These are phyloP conservation scores for Rhinogobius similis DNA, from an alignment of 2,113 vertebrate species.

Conservation along the genomic window DNA sequence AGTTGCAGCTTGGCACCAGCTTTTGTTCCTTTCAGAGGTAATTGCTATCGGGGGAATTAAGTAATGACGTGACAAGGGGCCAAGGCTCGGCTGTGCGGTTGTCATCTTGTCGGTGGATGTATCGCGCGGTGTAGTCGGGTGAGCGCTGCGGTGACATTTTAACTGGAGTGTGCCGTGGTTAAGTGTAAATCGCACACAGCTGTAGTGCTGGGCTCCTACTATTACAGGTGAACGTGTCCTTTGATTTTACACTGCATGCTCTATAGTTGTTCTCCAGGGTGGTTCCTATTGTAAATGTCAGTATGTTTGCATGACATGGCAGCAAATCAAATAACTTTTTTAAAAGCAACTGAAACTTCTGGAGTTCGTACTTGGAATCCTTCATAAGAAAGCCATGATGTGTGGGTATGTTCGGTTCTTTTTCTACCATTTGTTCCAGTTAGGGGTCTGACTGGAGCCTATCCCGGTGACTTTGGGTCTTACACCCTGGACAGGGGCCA, in stretches of 20 bases:
- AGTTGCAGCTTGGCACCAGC: constrained; percentile 46
- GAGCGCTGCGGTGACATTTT: constrained; percentile 15
- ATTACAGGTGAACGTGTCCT: constrained; percentile 3
- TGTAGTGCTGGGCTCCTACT: neutral
- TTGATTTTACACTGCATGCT: neutral
- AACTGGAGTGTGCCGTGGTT: neutral
- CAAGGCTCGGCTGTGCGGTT: constrained; percentile 36
- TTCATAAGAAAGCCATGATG: neutral
- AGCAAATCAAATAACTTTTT: neutral
- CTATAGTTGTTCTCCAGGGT: neutral
- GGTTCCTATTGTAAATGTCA: neutral
- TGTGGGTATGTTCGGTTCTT: too few species aligned
- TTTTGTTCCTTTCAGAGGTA: constrained; percentile 56
- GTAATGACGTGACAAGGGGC: constrained; percentile 55
- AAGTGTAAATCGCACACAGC: constrained; percentile 24
- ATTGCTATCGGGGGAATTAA: constrained; percentile 52
- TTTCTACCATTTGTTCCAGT: too few species aligned
- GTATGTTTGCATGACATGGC: neutral
- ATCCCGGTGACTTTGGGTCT: too few species aligned
- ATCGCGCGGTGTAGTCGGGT: constrained; percentile 17
- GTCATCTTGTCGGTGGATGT: constrained; percentile 38
- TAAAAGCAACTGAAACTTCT: neutral
- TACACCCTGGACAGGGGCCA: too few species aligned
- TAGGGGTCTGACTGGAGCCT: too few species aligned
- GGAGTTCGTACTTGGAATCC: neutral